Base-by-base conservation (phyloP, 2,113 vertebrate species). In the Xenopus laevis region DNA sequence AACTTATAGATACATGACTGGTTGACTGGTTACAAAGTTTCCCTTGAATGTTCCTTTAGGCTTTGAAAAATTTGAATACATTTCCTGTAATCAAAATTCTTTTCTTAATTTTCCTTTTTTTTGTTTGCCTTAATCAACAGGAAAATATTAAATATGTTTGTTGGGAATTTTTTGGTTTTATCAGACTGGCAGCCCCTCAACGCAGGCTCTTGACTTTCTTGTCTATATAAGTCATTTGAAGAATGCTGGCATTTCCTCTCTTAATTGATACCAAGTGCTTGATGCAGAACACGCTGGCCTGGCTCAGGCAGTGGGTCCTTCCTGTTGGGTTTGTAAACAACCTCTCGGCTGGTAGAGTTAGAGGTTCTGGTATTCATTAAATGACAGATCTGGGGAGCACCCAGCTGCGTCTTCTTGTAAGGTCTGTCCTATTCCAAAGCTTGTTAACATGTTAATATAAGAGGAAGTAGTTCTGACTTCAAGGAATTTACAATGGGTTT, bases 401-500 rank as follows among this genome's bases (percentile, higher is more conserved):
- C 87, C 90, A 92, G 91, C 89, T 91, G 89, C 80, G 88, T 87
- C 85, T 85, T 88, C 88, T 87, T 87, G 85, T 86, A 84, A 86
- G 87, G 83, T 82, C 85, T 88, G 87, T 87, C 88, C 85, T 85
- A 86, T 81, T 86, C 87, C 87, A 88, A 83, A 86, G 86, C 89
- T 93, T 92, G 91, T 90, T 92, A 92, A 92, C 89, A 91, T 87
- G 83, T 84, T 89, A 87, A 89, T 91, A 90, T 87, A 86, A 92
- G 90, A 92, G 88, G 89, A 89, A 90, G 85, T 85, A 85, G 81
- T 84, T 81, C 52, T 81, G 80, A 86, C 88, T 90, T 91, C 87
- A 89, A 91, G 88, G 87, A 88, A 89, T 92, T 91, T 92, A 92
- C 89, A 91, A 87, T 88, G 86, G 84, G 85, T 85, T 83, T 90